A percentile compares a stretch with the other conserved stretches of the same genome.
phyloP scores from a whole-genome alignment of 1,140 invertebrate genomes.

The Diprion similis region DNA sequence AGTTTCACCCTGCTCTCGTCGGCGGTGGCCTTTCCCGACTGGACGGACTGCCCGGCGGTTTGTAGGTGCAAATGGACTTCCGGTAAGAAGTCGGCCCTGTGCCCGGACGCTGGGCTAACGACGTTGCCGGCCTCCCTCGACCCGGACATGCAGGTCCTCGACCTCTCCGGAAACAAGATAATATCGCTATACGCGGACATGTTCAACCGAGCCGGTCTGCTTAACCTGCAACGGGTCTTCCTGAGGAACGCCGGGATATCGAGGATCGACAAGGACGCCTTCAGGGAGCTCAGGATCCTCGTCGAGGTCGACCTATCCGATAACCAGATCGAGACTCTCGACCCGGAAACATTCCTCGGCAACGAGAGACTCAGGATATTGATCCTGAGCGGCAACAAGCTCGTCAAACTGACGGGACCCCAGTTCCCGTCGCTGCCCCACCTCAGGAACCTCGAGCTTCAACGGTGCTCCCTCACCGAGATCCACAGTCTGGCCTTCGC shows the following conservation, averaged over 20 bases:
- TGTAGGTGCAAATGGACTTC: conserved; percentile 90
- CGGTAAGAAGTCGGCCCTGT: conserved; percentile 86
- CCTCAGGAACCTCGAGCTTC: conserved; percentile 75
- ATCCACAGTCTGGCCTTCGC: conserved; percentile 77
- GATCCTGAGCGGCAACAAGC: conserved; percentile 74
- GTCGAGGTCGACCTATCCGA: conserved; percentile 85
- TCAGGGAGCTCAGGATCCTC: conserved; percentile 84
- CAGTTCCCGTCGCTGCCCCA: conserved; percentile 78
- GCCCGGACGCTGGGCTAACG: conserved; percentile 77
- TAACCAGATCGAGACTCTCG: conserved; percentile 72
- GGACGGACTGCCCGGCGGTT: conserved; percentile 81
- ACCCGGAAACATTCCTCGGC: conserved; percentile 76
- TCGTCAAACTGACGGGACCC: conserved; percentile 66
- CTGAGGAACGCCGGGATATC: conserved; percentile 76
- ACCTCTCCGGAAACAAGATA: conserved; percentile 82
- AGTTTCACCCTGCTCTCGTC: conserved; percentile 47
- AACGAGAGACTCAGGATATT: conserved; percentile 76
- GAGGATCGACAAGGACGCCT: conserved; percentile 81
- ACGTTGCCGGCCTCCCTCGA: conserved; percentile 77
- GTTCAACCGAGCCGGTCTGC: conserved; percentile 78
- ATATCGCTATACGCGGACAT: conserved; percentile 78
- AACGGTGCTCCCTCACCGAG: conserved; percentile 75
- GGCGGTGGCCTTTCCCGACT: conserved; percentile 70
- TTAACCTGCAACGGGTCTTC: conserved; percentile 86
- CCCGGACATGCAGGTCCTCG: conserved; percentile 85